Evolutionary conservation across 2,797 vertebrate species (phyloP).

Genomic region (Diplodus sargus): DNA sequence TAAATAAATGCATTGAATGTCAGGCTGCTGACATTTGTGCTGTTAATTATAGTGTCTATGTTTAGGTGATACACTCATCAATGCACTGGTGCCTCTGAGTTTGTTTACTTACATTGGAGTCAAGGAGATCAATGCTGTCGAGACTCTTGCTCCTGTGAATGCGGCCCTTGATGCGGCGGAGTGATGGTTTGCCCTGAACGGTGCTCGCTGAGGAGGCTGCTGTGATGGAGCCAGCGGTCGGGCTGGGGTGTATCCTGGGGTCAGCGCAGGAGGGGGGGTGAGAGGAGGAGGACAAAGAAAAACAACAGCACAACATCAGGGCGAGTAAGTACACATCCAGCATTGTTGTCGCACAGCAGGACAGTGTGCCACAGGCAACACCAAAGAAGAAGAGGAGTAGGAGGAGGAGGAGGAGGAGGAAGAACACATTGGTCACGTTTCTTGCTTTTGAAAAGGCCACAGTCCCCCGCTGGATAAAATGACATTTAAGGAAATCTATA

Average conservation of each 20-base stretch:
- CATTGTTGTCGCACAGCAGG: slow-evolving; percentile 46
- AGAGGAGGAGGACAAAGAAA: slow-evolving; percentile 39
- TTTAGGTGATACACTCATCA: slow-evolving; percentile 21
- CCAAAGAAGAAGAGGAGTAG: not conserved
- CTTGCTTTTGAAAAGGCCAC: slow-evolving; percentile 68
- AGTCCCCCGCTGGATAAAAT: slow-evolving; percentile 61
- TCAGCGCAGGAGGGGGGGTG: slow-evolving; percentile 20
- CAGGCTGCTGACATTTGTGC: not conserved
- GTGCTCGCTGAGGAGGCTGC: slow-evolving; percentile 88
- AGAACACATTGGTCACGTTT: slow-evolving; percentile 37
- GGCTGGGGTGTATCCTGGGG: slow-evolving; percentile 92
- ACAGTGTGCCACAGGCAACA: slow-evolving; percentile 45
- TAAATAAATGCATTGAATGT: not conserved
- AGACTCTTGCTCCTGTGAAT: slow-evolving; percentile 97
- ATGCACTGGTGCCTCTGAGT: slow-evolving; percentile 16
- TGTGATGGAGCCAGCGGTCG: slow-evolving; percentile 89
- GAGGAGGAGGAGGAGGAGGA: slow-evolving; percentile 16
- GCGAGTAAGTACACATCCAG: slow-evolving; percentile 26
- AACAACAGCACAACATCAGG: slow-evolving; percentile 57
- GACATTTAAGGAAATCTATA: slow-evolving; percentile 75
- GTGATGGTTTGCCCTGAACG: slow-evolving; percentile 94
- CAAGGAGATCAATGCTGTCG: slow-evolving; percentile 94
- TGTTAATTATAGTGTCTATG: slow-evolving; percentile 6
- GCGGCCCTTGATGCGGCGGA: slow-evolving; percentile 96
- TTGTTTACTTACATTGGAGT: slow-evolving; percentile 92